Base-by-base conservation (phyloP, 2,888 invertebrate genomes). In the Catocala nupta region DNA sequence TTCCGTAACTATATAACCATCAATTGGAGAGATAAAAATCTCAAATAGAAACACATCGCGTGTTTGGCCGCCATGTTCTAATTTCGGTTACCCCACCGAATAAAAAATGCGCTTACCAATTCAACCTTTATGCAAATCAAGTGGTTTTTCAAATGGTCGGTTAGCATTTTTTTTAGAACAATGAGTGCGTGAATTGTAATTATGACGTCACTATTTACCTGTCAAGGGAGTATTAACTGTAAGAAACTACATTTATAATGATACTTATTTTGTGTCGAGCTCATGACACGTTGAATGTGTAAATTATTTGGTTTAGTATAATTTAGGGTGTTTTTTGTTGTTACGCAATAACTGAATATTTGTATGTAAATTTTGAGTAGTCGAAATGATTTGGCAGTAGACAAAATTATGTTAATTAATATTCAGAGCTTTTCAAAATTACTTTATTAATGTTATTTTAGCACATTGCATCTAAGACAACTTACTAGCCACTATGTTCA, bases 21-120 rank as follows among this genome's bases (percentile, higher is more conserved):
- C 90, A 90, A 92, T 91, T 91, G 92, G 87, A 84, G 88, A 90
- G 92, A 92, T 92, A 90, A 86, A 78, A 80, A 92, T 92, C 92
- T 89, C 74, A 80, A 82, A 84, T 79, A 81, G 82, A 87, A 87
- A 86, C 86, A 87, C 87, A 84, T 91, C 82, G 90, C 92, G 91
- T 92, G 92, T 82, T 84, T 68, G 84, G 80, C 82, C 83, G 82
- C 84, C 81, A 87, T 82, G 87, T 85, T 87, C 85, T 82, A 88
- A 88, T 85, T 88, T 87, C 74, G 84, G 85, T 80, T 83, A 79
- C 70, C 73, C 77, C 49, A 73, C 55, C 64, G 59, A 77, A 80
- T 78, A 73, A 71, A 75, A 75, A 75, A 77, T 64, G 71, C 53
- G 65, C 59, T 58, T 50, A 56, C 66, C 59, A 52, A 64, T 59